A percentile compares a stretch with the other conserved stretches of the same genome.
phyloP scores from a whole-genome alignment of 2,113 vertebrate species.

The Daphoenositta chrysoptera region DNA sequence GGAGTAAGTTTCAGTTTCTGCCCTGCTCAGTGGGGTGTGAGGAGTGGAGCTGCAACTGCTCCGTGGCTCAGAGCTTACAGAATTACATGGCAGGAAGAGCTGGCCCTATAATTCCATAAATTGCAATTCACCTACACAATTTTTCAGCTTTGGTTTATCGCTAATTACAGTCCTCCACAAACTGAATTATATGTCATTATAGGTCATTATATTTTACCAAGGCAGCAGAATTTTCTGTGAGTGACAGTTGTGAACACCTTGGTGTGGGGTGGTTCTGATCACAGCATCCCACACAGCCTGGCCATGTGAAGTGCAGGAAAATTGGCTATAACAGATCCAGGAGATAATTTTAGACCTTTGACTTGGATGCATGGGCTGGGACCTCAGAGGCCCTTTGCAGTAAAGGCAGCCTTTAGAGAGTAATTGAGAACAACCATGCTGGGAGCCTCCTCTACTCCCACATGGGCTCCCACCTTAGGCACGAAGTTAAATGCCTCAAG shows the following conservation, averaged over 20 bases:
- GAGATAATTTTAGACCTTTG: constrained; percentile 2
- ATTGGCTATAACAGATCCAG: neutral
- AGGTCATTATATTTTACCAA: neutral
- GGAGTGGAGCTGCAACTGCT: neutral
- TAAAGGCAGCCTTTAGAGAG: neutral
- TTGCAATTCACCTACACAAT: constrained; percentile 1
- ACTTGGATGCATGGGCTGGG: neutral
- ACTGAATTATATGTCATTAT: neutral
- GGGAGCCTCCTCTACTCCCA: neutral
- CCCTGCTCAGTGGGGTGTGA: neutral
- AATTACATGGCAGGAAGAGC: neutral
- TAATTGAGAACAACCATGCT: rapidly evolving
- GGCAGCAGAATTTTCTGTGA: neutral
- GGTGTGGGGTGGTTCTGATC: neutral
- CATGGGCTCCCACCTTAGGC: neutral
- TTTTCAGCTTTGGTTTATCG: neutral
- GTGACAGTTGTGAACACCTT: neutral
- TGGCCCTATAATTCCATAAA: constrained; percentile 12
- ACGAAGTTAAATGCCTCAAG: constrained; percentile 17
- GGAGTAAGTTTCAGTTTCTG: neutral
- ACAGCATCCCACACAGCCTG: neutral
- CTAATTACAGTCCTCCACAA: constrained; percentile 14
- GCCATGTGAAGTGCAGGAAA: neutral
- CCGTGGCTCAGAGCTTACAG: neutral
- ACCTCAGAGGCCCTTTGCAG: neutral